phyloP scores from a whole-genome alignment of 2,113 vertebrate genomes.

The Chloebia gouldiae region DNA sequence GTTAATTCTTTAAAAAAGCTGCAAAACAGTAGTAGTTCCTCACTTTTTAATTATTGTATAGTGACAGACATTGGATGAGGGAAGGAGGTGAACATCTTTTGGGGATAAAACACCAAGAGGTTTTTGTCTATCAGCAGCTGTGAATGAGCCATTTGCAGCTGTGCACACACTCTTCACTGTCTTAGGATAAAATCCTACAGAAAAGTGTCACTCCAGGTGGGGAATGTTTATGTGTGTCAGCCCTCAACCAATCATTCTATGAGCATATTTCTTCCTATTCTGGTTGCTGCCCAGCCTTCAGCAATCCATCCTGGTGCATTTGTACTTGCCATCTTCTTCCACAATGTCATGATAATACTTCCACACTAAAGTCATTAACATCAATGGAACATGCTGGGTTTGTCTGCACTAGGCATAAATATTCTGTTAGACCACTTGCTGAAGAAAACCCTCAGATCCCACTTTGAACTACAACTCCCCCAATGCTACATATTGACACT shows the following conservation, averaged over 20 bases:
- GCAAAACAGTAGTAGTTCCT: neutral
- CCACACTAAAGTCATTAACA: neutral
- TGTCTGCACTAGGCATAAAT: neutral
- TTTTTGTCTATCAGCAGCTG: constrained; percentile 52
- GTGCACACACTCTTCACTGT: neutral
- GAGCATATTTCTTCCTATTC: neutral
- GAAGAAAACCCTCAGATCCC: neutral
- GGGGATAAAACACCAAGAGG: constrained; percentile 11
- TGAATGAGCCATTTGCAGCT: constrained; percentile 35
- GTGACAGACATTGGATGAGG: neutral
- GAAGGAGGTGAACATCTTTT: neutral
- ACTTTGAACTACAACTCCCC: neutral
- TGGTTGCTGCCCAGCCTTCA: neutral
- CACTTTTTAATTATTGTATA: constrained; percentile 5
- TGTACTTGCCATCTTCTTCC: neutral
- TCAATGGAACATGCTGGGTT: fast-evolving
- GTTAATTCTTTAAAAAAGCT: neutral
- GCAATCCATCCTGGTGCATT: neutral
- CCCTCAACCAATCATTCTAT: neutral
- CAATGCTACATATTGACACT: fast-evolving
- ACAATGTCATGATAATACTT: neutral
- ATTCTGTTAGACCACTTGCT: neutral
- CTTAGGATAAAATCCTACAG: neutral
- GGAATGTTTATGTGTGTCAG: neutral
- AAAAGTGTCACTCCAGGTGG: constrained; percentile 9